phyloP scores from a whole-genome alignment of 2,888 invertebrate species.

The Empis stercorea region DNA sequence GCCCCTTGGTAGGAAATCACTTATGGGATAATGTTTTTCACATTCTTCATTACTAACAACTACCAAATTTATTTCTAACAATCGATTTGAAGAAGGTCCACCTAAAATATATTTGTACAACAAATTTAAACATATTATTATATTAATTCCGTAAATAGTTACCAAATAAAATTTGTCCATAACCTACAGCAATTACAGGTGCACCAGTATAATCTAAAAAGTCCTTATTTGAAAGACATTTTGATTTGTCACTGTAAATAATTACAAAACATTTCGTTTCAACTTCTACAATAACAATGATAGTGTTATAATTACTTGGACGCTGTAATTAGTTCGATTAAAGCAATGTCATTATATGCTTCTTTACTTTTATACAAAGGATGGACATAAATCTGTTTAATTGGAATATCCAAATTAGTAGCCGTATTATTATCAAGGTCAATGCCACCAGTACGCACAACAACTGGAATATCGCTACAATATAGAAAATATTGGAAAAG shows the following conservation, averaged over 20 bases:
- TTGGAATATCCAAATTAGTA: not conserved
- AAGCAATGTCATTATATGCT: conserved; percentile 4
- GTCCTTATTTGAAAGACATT: not conserved
- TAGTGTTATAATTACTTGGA: not conserved
- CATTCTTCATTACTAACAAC: not conserved
- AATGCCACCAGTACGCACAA: conserved; percentile 12
- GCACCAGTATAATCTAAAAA: not conserved
- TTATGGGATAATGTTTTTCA: not conserved
- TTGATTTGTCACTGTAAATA: not conserved
- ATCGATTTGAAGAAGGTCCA: not conserved
- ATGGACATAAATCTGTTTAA: conserved; percentile 9
- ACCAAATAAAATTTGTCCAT: not conserved
- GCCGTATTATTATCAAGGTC: conserved; percentile 8
- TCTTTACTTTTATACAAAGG: conserved; percentile 7
- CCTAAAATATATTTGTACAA: not conserved
- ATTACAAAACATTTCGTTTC: not conserved
- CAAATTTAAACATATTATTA: not conserved
- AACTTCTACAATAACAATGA: not conserved
- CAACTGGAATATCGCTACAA: conserved; percentile 12
- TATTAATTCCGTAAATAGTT: too few species aligned
- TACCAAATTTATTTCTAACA: not conserved
- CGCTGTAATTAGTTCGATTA: not conserved
- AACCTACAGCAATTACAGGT: not conserved
- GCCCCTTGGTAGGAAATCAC: not conserved
- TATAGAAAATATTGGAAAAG: not conserved